Conservation (phyloP, 2,888 invertebrate genomes). For the Lasioglossum figueresi region DNA sequence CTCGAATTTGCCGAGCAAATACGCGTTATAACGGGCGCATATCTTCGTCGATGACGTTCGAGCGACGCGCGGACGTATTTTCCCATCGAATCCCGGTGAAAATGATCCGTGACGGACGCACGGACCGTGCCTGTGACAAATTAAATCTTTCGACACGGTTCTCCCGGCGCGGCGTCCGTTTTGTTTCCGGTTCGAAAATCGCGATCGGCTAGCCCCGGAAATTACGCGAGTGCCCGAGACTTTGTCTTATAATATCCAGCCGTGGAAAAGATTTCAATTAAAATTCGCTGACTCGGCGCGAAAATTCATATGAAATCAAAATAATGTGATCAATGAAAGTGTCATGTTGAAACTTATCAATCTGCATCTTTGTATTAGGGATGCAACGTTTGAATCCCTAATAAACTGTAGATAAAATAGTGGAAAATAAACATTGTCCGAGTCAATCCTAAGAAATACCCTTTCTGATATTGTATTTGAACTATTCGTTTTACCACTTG, state of each 20-base stretch:
- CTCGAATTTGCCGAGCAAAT: slow-evolving; percentile 47
- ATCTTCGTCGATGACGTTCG: slow-evolving; percentile 36
- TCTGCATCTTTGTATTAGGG: too few species aligned
- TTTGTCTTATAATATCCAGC: not conserved
- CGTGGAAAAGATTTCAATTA: not conserved
- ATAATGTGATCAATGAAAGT: too few species aligned
- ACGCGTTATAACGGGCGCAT: slow-evolving; percentile 42
- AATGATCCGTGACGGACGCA: slow-evolving; percentile 60
- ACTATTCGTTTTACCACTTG: too few species aligned
- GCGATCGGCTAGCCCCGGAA: not conserved
- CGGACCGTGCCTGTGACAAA: slow-evolving; percentile 56
- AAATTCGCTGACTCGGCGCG: not conserved
- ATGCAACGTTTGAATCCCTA: too few species aligned
- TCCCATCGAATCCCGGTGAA: slow-evolving; percentile 52
- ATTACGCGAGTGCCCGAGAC: not conserved
- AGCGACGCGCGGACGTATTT: slow-evolving; percentile 56
- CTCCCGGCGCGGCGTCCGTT: not conserved
- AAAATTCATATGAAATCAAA: too few species aligned
- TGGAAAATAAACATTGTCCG: too few species aligned
- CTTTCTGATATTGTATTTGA: too few species aligned
- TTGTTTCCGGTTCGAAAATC: not conserved
- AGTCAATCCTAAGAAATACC: too few species aligned
- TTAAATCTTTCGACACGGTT: slow-evolving; percentile 49
- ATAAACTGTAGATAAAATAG: too few species aligned
- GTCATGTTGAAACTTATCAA: too few species aligned